Evolutionary conservation across 1,140 invertebrate species (phyloP), one percentile per base, ranked within the genome.

Genomic region (Hydropsyche tenuis): DNA sequence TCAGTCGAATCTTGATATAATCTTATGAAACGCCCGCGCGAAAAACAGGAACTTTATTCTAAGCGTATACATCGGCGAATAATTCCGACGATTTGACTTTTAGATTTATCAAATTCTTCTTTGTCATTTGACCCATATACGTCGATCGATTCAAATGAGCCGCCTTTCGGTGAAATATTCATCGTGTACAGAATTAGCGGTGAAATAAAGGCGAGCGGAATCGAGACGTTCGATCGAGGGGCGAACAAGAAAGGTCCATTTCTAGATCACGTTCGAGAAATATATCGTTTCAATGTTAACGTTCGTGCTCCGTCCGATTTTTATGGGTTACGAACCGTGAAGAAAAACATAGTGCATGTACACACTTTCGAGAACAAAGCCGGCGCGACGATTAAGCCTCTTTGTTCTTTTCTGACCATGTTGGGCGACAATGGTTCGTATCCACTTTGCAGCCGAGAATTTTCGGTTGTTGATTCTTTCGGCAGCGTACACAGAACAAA

Each of bases 121-220:
- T 70, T 70, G 68, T 70, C 20, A 70, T 56, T 18, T 56, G 68
- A 70, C 68, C 68, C 48, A 70, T 70, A 70, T 70, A 56, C 25
- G 2, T 20, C 12, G 63, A 65, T 65, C 2, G 56, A 60, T 60
- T 60, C 56, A 25, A 60, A 60, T 60, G 30, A 25, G n/a, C n/a
- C 20, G 7, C 48, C 1, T 18, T 9, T 4, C 30, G 16, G 48
- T 53, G 48, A 53, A 53, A 18, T 53, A 27, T 30, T 63, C 60
- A 27, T 63, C 25, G 60, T 9, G 20, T 3, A 6, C 9, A 23
- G 11, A 30, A 63, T 63, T 63, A 42, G 30, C n/a, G 30, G 14
- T 4, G 18, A 23, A 56, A 56, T 18, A 56, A 22, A 22, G 18
- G 18, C 3, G 9, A 37, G 30, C 30, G 30, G 30, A 37, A 37